Evolutionary conservation across 2,113 vertebrate species (phyloP).

Genomic region (Mesitornis unicolor): DNA sequence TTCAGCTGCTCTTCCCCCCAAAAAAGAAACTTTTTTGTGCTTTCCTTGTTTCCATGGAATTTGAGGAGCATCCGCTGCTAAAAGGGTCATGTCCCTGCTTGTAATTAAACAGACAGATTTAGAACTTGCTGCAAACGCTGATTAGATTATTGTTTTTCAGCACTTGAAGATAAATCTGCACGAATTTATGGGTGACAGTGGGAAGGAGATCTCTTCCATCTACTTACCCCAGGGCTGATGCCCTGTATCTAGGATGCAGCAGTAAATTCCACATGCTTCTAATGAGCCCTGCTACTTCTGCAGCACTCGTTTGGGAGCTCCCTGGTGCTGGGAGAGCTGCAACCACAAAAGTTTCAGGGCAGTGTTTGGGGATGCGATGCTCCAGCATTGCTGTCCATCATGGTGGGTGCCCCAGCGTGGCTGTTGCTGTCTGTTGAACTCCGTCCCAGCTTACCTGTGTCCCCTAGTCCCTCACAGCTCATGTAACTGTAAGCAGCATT

Average conservation of each 20-base stretch:
- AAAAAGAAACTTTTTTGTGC: not conserved
- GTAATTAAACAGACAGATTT: not conserved
- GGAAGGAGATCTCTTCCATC: not conserved
- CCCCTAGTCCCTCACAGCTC: not conserved
- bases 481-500: not conserved
- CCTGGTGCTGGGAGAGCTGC: fast-evolving
- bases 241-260: not conserved
- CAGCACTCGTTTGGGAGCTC: not conserved
- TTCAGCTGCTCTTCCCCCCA: not conserved
- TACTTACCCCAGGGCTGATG: not conserved
- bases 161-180: not conserved
- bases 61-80: not conserved
- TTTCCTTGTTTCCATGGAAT: not conserved
- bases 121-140: not conserved
- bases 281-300: not conserved
- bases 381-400: not conserved
- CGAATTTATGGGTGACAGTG: not conserved
- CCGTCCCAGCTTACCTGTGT: not conserved
- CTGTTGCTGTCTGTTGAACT: too few relatives aligned
- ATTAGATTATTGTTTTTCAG: not conserved
- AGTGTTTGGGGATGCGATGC: not conserved
- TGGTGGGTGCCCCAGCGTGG: not conserved
- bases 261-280: not conserved
- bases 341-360: not conserved
- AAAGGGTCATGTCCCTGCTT: not conserved